Evolutionary conservation across 2,113 vertebrate genomes (phyloP), one percentile per base, ranked within the genome.

Genomic region (Climacteris rufus): DNA sequence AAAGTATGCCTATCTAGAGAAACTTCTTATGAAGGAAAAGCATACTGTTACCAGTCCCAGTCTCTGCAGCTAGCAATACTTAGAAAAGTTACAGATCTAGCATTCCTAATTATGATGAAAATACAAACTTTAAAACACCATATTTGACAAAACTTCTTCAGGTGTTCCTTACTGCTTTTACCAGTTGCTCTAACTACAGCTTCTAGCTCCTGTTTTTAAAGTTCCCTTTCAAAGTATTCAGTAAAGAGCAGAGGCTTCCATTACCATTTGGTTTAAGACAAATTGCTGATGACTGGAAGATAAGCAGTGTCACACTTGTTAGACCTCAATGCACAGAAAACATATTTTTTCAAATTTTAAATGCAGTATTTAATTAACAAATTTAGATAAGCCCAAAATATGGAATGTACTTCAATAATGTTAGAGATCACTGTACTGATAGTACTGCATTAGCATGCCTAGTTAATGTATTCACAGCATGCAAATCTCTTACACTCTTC

Each of bases 341-440:
- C 45, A 74, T 24, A 93, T 7, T 56, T 95, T 96, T 93, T 72
- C 64, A 94, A 92, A 95, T 47, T 81, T 70, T 94, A 81, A 87
- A 96, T 89, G 25, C 47, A 84, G 13, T 86, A 93, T 87, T 98
- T 97, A 97, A 97, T 96, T 97, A 98, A 87, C 39, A 93, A 82
- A 94, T 96, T 91, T 65, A 94, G 78, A 91, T 93, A 95, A 97
- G 74, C 45, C 75, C 18, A 65, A 90, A 87, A 84, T 77, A 39
- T 75, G 47, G 31, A 94, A 95, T 53, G 40, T 64, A 91, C 31
- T 94, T 94, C 64, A 96, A 74, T 91, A 81, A 22, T 63, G 50
- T 27, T 54, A 65, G 80, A 93, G 82, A 89, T 93, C 28, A 84
- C 54, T 64, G 42, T 42, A 88, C 57, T 60, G 66, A 96, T 79